Evolutionary conservation across 2,888 invertebrate species (phyloP), one percentile per base, ranked within the genome.

Genomic region (Anoncus sp.): DNA sequence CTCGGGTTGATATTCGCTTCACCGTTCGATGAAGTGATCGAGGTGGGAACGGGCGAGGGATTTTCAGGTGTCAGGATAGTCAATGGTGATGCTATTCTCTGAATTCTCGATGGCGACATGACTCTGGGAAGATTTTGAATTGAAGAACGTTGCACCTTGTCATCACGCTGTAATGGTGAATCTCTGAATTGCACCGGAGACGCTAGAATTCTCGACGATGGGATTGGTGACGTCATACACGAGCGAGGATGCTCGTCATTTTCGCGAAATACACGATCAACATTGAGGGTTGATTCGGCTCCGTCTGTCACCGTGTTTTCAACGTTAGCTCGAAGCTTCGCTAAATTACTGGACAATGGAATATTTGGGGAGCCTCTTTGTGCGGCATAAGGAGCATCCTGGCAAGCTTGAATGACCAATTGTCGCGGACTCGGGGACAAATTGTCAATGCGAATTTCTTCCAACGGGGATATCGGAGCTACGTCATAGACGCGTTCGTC

Each of bases 401-500:
- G 82, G 18, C 66, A 67, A 6, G 59, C 49, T 49, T 73, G 77
- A 47, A 20, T 31, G 7, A 55, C 27, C 9, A 59, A 9, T 16
- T 80, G 70, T 18, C 70, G 70, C 3, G 77, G 63, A 40, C 66
- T 75, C 0, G 76, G 62, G 14, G 57, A 51, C 5, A 71, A 57
- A 40, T 80, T 70, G n/a, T 75, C 74, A 7, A 51, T 18, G 6
- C 71, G 75, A 55, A 47, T 66, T 5, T 81, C 78, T 10, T 74
- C 75, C 49, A 73, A 63, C 0, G 82, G 80, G 0, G 85, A 63
- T 0, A 57, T 57, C 3, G 86, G 84, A 5, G 85, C 77, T 59
- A 85, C 86, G 31, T 88, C 89, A 45, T 89, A 89, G 4, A 88
- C 80, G 1, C 85, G 82, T 4, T 88, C 88, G 2, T 83, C 83